Percentiles rank a stretch among this genome's conserved stretches.
Evolutionary conservation across 1,140 invertebrate species (phyloP).

Genomic region (Brachionus asplanchnoidis): DNA sequence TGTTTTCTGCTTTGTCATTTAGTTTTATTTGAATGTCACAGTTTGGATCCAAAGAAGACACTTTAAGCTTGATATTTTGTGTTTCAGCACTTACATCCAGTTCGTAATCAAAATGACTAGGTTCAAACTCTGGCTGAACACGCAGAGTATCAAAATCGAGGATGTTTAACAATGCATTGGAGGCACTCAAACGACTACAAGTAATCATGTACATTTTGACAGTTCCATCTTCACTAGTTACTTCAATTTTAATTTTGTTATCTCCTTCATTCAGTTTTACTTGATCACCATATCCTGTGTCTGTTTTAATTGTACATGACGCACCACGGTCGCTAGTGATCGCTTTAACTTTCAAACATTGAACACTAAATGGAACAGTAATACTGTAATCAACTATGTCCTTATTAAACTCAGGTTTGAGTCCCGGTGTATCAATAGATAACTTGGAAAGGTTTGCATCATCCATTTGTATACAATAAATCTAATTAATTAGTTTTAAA

Average conservation of each 20-base stretch:
- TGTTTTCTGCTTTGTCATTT: background rate
- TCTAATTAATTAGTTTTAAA: background rate
- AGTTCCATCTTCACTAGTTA: constrained; percentile 35
- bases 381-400: background rate
- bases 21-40: background rate
- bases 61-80: background rate
- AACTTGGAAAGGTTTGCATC: constrained; percentile 26
- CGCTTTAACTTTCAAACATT: background rate
- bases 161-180: background rate
- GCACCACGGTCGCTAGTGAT: constrained; percentile 8
- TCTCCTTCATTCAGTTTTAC: constrained; percentile 17
- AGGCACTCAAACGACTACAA: constrained; percentile 4
- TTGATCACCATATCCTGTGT: background rate
- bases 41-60: background rate
- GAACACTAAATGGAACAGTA: background rate
- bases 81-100: background rate
- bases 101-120: background rate
- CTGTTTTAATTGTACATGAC: background rate
- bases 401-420: background rate
- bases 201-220: constrained; percentile 16
- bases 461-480: background rate
- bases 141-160: background rate
- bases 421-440: background rate
- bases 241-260: constrained; percentile 40
- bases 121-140: background rate